Evolutionary conservation across 2,113 vertebrate genomes (phyloP).

Genomic region (Malurus elegans): DNA sequence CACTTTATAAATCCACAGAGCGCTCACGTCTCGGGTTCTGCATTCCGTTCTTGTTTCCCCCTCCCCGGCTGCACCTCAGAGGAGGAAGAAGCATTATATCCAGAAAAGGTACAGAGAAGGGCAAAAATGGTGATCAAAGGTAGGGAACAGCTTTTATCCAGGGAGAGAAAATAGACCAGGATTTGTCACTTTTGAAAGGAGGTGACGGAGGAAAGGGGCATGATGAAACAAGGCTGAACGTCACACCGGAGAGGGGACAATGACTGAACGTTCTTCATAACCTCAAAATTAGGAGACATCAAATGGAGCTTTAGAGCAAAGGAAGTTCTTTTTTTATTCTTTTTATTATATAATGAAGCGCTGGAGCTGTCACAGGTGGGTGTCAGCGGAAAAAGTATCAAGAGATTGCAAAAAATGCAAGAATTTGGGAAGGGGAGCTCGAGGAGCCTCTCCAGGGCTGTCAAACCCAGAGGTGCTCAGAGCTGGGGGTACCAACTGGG

Average conservation of each 20-base stretch:
- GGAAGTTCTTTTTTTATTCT: not conserved
- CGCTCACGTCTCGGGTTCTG: not conserved
- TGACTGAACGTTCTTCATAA: not conserved
- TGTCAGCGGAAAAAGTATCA: not conserved
- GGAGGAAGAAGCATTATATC: not conserved
- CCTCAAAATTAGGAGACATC: not conserved
- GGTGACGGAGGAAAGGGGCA: not conserved
- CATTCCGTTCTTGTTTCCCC: not conserved
- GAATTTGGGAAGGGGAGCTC: not conserved
- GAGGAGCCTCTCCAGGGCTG: not conserved
- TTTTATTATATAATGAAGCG: not conserved
- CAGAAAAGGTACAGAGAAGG: not conserved
- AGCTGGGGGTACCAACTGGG: not conserved
- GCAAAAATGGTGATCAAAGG: constrained; percentile 34
- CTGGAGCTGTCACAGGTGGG: not conserved
- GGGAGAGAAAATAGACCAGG: not conserved
- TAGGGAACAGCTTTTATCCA: constrained; percentile 20
- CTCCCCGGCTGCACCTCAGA: not conserved
- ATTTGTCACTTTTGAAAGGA: constrained; percentile 24
- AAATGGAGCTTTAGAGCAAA: not conserved
- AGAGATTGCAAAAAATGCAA: not conserved
- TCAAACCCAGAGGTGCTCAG: not conserved
- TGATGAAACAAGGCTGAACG: not conserved
- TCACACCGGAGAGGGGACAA: not conserved
- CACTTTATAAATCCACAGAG: not conserved